Percentiles rank a stretch among this genome's conserved stretches.
phyloP scores from a whole-genome alignment of 2,888 invertebrate species.

The Drosophila siamana region DNA sequence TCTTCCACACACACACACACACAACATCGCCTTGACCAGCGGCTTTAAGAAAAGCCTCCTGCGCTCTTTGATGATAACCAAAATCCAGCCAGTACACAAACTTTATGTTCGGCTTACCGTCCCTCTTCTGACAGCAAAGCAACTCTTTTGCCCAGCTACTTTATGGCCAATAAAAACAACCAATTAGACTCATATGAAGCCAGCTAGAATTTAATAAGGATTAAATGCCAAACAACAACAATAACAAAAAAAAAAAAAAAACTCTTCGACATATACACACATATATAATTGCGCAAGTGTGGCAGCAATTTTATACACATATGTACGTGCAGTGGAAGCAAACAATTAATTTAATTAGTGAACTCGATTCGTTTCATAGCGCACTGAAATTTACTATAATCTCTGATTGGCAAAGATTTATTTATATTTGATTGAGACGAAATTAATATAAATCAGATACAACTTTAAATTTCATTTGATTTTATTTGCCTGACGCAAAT shows the following conservation, averaged over 20 bases:
- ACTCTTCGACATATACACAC: slow-evolving; percentile 2
- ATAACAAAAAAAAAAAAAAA: neutral
- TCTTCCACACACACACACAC: too few species aligned
- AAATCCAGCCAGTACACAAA: neutral
- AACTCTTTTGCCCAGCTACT: slow-evolving; percentile 62
- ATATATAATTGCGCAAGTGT: neutral
- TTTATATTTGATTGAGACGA: too few species aligned
- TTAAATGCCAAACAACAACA: too few species aligned
- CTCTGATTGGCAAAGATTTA: too few species aligned
- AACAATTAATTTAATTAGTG: neutral
- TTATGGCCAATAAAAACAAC: slow-evolving; percentile 53
- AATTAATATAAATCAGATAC: too few species aligned
- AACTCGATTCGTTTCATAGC: too few species aligned
- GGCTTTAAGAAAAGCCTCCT: slow-evolving; percentile 38
- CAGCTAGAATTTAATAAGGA: slow-evolving; percentile 11
- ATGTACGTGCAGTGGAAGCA: neutral
- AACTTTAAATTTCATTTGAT: too few species aligned
- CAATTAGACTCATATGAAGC: slow-evolving; percentile 42
- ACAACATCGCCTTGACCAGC: neutral
- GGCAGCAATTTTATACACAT: neutral
- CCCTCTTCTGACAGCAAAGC: too few species aligned
- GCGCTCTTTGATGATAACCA: neutral
- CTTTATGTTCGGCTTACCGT: slow-evolving; percentile 49
- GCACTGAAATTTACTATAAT: neutral
- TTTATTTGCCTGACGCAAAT: too few species aligned